Evolutionary conservation across 1,140 invertebrate genomes (phyloP).

Genomic region (Euschistus heros): DNA sequence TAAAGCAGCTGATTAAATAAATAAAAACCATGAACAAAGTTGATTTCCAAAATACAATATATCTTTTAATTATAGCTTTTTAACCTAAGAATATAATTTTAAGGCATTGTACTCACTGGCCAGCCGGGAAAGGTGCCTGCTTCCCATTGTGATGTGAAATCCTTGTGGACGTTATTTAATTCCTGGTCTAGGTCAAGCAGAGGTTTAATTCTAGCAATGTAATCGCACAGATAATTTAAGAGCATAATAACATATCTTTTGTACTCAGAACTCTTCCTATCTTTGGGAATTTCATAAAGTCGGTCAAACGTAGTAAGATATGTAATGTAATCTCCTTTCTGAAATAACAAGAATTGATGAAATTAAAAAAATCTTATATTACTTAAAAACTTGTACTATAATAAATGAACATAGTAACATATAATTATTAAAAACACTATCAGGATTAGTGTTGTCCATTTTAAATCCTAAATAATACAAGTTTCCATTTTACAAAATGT

Average conservation of each 20-base stretch:
- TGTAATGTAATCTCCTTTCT: constrained; percentile 92
- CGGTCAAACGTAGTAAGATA: constrained; percentile 93
- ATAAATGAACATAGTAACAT: not conserved
- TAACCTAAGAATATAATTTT: too few relatives aligned
- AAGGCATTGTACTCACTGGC: constrained; percentile 57
- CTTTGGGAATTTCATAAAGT: constrained; percentile 89
- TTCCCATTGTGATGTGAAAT: constrained; percentile 83
- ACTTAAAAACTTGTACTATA: not conserved
- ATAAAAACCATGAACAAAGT: too few relatives aligned
- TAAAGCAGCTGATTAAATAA: too few relatives aligned
- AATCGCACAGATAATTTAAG: constrained; percentile 80
- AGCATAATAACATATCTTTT: constrained; percentile 65
- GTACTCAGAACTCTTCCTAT: constrained; percentile 89
- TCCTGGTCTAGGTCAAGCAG: constrained; percentile 74
- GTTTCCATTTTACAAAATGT: not conserved
- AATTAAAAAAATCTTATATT: not conserved
- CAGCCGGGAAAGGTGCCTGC: constrained; percentile 84
- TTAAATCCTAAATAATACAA: not conserved
- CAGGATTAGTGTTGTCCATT: not conserved
- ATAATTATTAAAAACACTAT: not conserved
- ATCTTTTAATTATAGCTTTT: too few relatives aligned
- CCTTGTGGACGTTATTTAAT: constrained; percentile 62
- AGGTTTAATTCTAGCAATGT: constrained; percentile 80
- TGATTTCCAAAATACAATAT: too few relatives aligned
- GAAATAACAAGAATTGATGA: constrained; percentile 34